Evolutionary conservation across 2,888 invertebrate species (phyloP).

Genomic region (Drosophila engyochracea): DNA sequence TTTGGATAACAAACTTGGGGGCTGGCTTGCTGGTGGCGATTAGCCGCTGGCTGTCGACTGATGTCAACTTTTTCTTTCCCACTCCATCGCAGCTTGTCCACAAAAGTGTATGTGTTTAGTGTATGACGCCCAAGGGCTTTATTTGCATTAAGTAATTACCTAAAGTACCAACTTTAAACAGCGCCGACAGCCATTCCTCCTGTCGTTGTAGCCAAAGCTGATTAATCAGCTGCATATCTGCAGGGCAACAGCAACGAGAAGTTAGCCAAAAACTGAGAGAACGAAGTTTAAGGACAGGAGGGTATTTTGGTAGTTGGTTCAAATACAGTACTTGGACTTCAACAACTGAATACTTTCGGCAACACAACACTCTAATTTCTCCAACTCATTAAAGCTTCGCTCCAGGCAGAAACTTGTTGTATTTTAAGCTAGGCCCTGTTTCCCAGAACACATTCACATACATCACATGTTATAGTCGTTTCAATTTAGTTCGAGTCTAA

Average conservation of each 20-base stretch:
- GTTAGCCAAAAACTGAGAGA: neutral
- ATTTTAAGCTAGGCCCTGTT: neutral
- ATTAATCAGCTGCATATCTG: constrained; percentile 51
- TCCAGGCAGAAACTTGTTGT: neutral
- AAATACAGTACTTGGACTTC: constrained; percentile 17
- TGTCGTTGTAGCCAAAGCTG: constrained; percentile 24
- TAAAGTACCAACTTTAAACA: constrained; percentile 50
- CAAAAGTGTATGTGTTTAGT: constrained; percentile 56
- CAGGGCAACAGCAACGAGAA: constrained; percentile 26
- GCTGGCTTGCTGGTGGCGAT: constrained; percentile 25
- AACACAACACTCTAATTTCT: neutral
- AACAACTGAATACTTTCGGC: constrained; percentile 1
- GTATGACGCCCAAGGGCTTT: constrained; percentile 49
- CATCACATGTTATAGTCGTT: no score
- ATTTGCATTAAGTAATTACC: constrained; percentile 75
- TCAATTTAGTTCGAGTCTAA: neutral
- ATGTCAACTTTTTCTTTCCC: constrained; percentile 9
- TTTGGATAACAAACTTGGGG: constrained; percentile 56
- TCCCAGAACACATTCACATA: neutral
- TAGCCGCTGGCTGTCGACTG: constrained; percentile 28
- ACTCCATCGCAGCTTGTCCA: no score
- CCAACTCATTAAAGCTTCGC: constrained; percentile 3
- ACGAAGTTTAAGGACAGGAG: neutral
- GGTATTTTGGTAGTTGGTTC: constrained; percentile 3
- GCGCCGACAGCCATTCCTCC: constrained; percentile 25